A percentile compares a stretch with the other conserved stretches of the same genome.
phyloP scores from a whole-genome alignment of 1,140 invertebrate species.

The Eriosoma lanigerum region DNA sequence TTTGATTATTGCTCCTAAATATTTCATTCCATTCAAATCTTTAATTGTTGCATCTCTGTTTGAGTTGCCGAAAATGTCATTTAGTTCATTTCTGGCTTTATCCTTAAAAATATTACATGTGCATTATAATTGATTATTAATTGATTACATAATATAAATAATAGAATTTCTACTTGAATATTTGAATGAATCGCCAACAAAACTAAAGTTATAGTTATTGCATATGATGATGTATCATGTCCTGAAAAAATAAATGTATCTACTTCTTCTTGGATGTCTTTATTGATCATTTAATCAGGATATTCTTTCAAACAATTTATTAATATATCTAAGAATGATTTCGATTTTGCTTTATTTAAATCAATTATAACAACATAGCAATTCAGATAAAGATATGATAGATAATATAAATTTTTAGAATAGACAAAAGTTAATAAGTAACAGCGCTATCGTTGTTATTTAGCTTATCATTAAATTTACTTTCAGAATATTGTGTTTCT shows the following conservation, averaged over 20 bases:
- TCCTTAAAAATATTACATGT: no score
- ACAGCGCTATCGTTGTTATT: no score
- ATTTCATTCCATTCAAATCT: slow-evolving; percentile 64
- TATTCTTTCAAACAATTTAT: slow-evolving; percentile 60
- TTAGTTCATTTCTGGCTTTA: slow-evolving; percentile 64
- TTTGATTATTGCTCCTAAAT: slow-evolving; percentile 66
- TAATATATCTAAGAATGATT: slow-evolving; percentile 62
- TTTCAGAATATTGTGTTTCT: no score
- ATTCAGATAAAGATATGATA: no score
- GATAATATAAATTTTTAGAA: no score
- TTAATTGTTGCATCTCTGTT: slow-evolving; percentile 60
- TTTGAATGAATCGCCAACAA: slow-evolving; percentile 68
- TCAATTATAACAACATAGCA: background rate
- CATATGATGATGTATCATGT: slow-evolving; percentile 79
- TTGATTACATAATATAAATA: no score
- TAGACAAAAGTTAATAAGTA: no score
- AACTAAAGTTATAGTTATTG: slow-evolving; percentile 68
- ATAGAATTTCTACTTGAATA: slow-evolving; percentile 60
- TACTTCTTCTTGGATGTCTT: slow-evolving; percentile 55
- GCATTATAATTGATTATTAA: no score
- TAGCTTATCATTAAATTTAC: no score
- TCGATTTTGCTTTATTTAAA: background rate
- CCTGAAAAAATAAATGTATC: slow-evolving; percentile 59
- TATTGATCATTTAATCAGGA: slow-evolving; percentile 54
- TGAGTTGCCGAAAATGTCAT: slow-evolving; percentile 61